These are phyloP conservation scores for Drosophila falleni DNA, from an alignment of 2,888 invertebrate genomes.

Conservation along the genomic window DNA sequence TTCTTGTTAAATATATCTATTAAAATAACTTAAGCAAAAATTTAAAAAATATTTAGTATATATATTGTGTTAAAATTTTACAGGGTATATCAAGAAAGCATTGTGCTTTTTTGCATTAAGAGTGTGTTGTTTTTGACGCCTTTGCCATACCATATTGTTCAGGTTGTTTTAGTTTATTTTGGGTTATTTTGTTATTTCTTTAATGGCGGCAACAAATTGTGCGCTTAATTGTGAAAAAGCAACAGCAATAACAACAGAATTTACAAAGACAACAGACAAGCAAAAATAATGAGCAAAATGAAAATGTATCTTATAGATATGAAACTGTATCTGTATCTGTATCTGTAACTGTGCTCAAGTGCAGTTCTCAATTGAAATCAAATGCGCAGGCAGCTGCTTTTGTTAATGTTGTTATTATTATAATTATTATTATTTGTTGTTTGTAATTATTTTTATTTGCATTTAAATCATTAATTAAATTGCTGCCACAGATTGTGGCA, in stretches of 20 bases:
- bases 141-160: constrained; percentile 12
- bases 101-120: constrained; percentile 5
- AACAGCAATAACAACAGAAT: constrained; percentile 39
- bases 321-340: constrained; percentile 23
- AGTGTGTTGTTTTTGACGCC: constrained; percentile 18
- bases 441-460: constrained; percentile 28
- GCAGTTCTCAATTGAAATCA: constrained; percentile 37
- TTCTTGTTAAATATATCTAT: no score
- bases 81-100: constrained; percentile 10
- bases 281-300: constrained; percentile 32
- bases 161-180: constrained; percentile 18
- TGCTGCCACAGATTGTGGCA: constrained; percentile 28
- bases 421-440: constrained; percentile 18
- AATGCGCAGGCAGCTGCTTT: constrained; percentile 46
- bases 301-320: constrained; percentile 34
- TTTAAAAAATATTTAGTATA: no score
- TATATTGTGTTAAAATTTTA: background rate
- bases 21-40: no score
- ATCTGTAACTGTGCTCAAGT: constrained; percentile 30
- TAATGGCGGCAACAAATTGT: constrained; percentile 60
- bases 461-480: constrained; percentile 51
- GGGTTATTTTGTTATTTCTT: constrained; percentile 30
- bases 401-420: constrained; percentile 23
- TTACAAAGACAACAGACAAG: background rate
- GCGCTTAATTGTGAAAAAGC: constrained; percentile 76